Base-by-base conservation (phyloP, 2,113 vertebrate genomes). In the Misgurnus mizolepis region DNA sequence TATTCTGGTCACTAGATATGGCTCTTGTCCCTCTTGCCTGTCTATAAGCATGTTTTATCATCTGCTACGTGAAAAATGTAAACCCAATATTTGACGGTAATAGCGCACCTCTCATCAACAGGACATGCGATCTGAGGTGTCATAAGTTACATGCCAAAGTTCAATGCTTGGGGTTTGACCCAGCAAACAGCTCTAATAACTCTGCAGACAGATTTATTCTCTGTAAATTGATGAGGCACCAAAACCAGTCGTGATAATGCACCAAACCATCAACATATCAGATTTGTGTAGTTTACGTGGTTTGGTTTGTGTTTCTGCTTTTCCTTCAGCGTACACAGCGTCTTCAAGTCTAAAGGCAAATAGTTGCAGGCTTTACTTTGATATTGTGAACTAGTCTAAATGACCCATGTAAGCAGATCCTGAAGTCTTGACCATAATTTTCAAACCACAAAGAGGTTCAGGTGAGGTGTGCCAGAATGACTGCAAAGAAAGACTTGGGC, bases 351-450 rank as follows among this genome's bases (percentile, higher is more conserved):
- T 17, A 18, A 58, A 41, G 69, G 40, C 53, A 58, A 58, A 72
- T 72, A n/a, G 15, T n/a, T 77, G n/a, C 47, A 41, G 50, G 5
- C 50, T 18, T 55, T 56, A 45, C 53, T 58, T 67, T 60, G 66
- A 61, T 78, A 68, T 69, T 50, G 65, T 60, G 67, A 68, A 58
- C 7, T 47, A 39, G 49, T 78, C 39, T 60, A 61, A 61, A 70
- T 49, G 69, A 49, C 53, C 76, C 10, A 45, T 78, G 76, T 43
- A 43, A 67, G 50, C 65, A 45, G 76, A 66, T 53, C 40, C 62
- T 22, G 68, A 65, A 67, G 43, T 39, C 64, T 41, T 68, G 12
- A 67, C 50, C 55, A 22, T 69, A 79, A 58, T 47, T 78, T 58
- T 34, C 60, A 53, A 7, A n/a, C 8, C 67, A 47, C 66, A 61